phyloP scores from a whole-genome alignment of 2,113 vertebrate genomes.

The Dicerorhinus sumatrensis region DNA sequence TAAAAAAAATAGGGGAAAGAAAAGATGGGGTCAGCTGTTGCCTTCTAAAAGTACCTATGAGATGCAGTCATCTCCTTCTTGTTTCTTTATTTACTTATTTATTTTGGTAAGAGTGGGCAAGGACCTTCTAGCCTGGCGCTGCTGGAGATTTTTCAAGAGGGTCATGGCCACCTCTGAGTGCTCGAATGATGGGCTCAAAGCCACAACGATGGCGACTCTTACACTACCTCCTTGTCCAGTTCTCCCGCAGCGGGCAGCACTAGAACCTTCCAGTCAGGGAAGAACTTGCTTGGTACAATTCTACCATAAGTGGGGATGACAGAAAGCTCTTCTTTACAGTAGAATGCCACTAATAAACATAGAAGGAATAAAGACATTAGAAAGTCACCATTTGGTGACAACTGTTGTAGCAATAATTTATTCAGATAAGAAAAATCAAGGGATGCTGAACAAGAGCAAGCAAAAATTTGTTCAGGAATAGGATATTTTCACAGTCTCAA shows the following conservation, averaged over 20 bases:
- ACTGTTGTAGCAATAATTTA: neutral
- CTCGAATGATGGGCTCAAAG: neutral
- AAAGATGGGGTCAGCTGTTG: neutral
- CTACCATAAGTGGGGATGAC: neutral
- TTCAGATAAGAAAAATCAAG: neutral
- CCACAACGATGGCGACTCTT: accelerated
- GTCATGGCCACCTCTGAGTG: neutral
- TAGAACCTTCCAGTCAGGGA: neutral
- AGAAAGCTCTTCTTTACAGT: neutral
- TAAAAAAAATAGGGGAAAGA: neutral
- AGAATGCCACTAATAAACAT: neutral
- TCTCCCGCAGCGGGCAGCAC: neutral
- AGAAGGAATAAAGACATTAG: neutral
- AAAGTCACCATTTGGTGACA: neutral
- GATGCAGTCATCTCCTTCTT: neutral
- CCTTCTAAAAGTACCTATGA: neutral
- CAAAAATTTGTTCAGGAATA: neutral
- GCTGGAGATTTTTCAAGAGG: neutral
- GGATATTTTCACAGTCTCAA: neutral
- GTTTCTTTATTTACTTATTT: neutral
- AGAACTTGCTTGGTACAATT: neutral
- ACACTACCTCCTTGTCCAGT: too few relatives aligned
- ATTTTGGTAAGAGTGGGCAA: neutral
- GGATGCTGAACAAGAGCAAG: neutral
- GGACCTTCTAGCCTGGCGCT: neutral